Evolutionary conservation across 2,113 vertebrate species (phyloP).

Genomic region (Perognathus longimembris): DNA sequence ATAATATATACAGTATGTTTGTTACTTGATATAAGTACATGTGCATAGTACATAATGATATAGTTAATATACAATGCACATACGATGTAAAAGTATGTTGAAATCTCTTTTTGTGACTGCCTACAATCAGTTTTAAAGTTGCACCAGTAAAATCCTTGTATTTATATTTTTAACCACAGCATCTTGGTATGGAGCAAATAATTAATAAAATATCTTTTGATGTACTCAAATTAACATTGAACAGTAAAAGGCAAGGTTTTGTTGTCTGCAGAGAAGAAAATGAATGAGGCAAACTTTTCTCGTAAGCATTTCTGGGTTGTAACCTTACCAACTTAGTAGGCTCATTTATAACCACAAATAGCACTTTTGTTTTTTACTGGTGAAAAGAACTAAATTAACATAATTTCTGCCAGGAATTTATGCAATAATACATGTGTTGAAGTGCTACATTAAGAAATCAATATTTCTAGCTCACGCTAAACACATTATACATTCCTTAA

Average conservation of each 20-base stretch:
- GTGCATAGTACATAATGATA: too few relatives aligned
- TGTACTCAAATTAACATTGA: constrained; percentile 12
- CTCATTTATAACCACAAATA: constrained; percentile 55
- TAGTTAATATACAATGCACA: too few relatives aligned
- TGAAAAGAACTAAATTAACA: constrained; percentile 58
- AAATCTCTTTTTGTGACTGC: too few relatives aligned
- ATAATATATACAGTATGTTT: too few relatives aligned
- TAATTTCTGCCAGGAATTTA: constrained; percentile 38
- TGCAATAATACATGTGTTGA: constrained; percentile 54
- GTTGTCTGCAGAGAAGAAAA: neutral
- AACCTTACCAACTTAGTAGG: neutral
- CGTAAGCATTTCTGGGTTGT: constrained; percentile 28
- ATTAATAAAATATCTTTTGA: neutral
- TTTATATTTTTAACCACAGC: neutral
- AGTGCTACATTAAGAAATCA: constrained; percentile 66
- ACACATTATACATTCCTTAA: constrained; percentile 47
- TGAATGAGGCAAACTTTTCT: neutral
- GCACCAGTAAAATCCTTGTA: neutral
- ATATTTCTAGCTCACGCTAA: constrained; percentile 37
- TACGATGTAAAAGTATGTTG: too few relatives aligned
- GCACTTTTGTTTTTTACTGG: constrained; percentile 45
- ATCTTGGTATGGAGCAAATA: neutral
- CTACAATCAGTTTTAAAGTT: constrained; percentile 1
- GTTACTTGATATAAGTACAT: too few relatives aligned
- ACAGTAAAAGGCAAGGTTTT: constrained; percentile 18